These are phyloP conservation scores for Bombylius major DNA, from an alignment of 2,888 invertebrate species.

Conservation along the genomic window DNA sequence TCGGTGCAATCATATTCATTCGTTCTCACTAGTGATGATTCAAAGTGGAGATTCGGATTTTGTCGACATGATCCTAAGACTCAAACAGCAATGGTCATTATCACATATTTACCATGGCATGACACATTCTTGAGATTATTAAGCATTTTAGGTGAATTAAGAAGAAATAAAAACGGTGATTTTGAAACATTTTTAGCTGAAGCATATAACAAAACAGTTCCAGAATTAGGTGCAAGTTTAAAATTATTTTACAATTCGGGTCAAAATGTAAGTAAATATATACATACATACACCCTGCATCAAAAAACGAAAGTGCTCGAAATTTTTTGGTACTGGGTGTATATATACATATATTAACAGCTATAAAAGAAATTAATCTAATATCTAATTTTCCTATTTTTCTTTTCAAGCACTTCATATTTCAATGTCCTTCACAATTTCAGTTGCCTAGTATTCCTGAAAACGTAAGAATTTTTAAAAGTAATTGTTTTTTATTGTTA, in stretches of 20 bases:
- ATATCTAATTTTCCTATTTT: conserved; percentile 15
- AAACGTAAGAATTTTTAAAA: conserved; percentile 56
- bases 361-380: too few species aligned
- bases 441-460: conserved; percentile 89
- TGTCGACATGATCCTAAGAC: conserved; percentile 89
- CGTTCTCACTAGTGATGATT: conserved; percentile 86
- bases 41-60: conserved; percentile 95
- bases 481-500: too few species aligned
- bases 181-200: conserved; percentile 46
- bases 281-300: not conserved
- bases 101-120: conserved; percentile 92
- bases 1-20: conserved; percentile 93
- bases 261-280: conserved; percentile 40
- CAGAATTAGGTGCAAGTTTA: conserved; percentile 53
- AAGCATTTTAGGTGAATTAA: conserved; percentile 29
- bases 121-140: conserved; percentile 63
- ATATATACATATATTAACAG: too few species aligned
- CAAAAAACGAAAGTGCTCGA: too few species aligned
- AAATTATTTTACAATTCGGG: conserved; percentile 47
- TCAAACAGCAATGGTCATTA: conserved; percentile 68
- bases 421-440: conserved; percentile 64
- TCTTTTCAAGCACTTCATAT: conserved; percentile 63
- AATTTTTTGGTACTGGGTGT: too few species aligned
- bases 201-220: conserved; percentile 53
- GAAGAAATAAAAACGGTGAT: conserved; percentile 24